These are phyloP conservation scores for Phalacrocorax pelagicus DNA, from an alignment of 2,113 vertebrate genomes.

Conservation along the genomic window DNA sequence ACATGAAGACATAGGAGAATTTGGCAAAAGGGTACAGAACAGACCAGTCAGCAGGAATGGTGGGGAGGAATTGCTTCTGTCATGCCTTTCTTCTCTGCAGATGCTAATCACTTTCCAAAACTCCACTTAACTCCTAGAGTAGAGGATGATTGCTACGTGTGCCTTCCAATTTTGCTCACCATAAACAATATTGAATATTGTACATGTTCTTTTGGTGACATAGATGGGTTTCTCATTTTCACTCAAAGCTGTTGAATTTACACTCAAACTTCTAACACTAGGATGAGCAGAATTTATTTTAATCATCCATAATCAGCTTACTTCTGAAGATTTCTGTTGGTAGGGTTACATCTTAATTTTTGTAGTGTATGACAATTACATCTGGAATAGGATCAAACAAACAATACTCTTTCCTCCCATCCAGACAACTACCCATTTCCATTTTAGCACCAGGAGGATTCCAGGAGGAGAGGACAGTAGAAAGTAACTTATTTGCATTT, in stretches of 20 bases:
- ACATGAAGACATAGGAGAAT: neutral
- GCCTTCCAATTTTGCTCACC: neutral
- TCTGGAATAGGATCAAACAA: neutral
- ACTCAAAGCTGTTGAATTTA: neutral
- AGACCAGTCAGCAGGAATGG: neutral
- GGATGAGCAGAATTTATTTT: neutral
- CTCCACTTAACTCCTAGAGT: neutral
- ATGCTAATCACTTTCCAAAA: neutral
- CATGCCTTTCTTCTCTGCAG: neutral
- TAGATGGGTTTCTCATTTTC: neutral
- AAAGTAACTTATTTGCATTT: neutral
- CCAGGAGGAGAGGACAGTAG: neutral
- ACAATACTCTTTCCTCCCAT: neutral
- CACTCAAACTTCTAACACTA: neutral
- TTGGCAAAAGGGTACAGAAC: neutral
- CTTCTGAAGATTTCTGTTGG: neutral
- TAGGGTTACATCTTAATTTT: neutral
- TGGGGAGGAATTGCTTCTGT: neutral
- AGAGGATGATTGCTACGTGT: neutral
- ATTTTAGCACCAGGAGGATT: neutral
- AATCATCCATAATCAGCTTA: neutral
- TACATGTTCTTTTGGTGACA: neutral
- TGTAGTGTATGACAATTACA: neutral
- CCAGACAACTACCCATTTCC: neutral
- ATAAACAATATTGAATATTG: neutral